phyloP scores from a whole-genome alignment of 2,113 vertebrate species.

The Oostethus manadensis region DNA sequence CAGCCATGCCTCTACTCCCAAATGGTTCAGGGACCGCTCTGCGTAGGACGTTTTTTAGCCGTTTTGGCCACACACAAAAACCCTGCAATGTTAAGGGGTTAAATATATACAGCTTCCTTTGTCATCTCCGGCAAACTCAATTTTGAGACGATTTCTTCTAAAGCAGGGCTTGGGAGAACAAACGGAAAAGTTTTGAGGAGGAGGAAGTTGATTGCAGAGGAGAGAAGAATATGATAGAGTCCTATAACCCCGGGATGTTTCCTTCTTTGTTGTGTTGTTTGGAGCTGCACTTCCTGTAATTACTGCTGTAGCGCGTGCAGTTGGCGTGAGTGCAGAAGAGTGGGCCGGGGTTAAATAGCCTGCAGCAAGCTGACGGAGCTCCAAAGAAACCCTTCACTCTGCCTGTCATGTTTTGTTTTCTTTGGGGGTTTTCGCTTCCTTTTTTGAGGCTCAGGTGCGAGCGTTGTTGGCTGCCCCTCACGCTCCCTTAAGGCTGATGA shows the following conservation, averaged over 20 bases:
- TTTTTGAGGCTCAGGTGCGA: conserved; percentile 44
- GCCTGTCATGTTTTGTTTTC: conserved; percentile 61
- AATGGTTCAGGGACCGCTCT: too few relatives aligned
- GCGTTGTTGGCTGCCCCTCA: conserved; percentile 31
- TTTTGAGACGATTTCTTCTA: conserved; percentile 40
- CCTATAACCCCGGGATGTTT: conserved; percentile 42
- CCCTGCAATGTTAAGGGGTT: too few relatives aligned
- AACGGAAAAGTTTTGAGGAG: conserved; percentile 32
- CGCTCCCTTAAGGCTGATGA: conserved; percentile 41
- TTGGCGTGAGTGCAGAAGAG: conserved; percentile 42
- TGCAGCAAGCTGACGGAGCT: conserved; percentile 31
- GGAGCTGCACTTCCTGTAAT: conserved; percentile 49
- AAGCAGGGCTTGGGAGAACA: conserved; percentile 32
- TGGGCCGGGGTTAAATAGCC: conserved; percentile 50
- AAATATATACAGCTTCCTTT: too few relatives aligned
- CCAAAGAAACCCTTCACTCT: conserved; percentile 44
- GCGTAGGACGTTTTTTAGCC: too few relatives aligned
- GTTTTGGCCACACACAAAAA: too few relatives aligned
- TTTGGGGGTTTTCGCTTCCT: conserved; percentile 43
- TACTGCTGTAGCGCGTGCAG: conserved; percentile 36
- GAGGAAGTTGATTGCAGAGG: conserved; percentile 39
- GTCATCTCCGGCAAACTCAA: background rate
- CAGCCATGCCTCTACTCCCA: too few relatives aligned
- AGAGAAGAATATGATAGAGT: conserved; percentile 36
- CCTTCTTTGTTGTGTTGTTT: conserved; percentile 34